Evolutionary conservation across 2,113 vertebrate genomes (phyloP), one percentile per base, ranked within the genome.

Genomic region (Formicarius rufipectus): DNA sequence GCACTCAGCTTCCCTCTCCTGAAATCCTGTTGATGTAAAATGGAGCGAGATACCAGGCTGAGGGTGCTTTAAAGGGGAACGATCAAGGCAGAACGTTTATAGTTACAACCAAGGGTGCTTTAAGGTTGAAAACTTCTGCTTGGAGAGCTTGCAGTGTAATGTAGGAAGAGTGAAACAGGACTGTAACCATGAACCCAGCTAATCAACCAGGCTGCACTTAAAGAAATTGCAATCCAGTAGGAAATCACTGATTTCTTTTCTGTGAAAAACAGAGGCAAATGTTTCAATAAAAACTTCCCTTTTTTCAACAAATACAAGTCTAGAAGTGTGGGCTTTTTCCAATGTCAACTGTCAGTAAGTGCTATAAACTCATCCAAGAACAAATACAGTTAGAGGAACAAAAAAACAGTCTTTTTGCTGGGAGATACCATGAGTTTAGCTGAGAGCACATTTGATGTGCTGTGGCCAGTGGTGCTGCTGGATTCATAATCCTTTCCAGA

Each of bases 401-500:
- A 80, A 93, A 42, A 45, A 0, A 0, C 24, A 80, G 19, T 55
- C 10, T 76, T 87, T 94, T 77, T 88, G 63, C 55, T 88, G 42
- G 39, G 86, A 84, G 75, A 77, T 75, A 81, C 31, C 28, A 3
- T 44, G 49, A 58, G 42, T 90, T 83, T 55, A 68, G 44, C 83
- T 86, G 44, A 80, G 55, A 93, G 53, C n/a, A 42, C 49, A 72
- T 93, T 78, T 56, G 52, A 63, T 92, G n/a, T n/a, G n/a, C n/a
- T n/a, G n/a, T n/a, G 64, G 52, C 52, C 73, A 35, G 56, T 56
- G 56, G 76, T 95, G 74, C 83, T 93, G 86, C 77, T 94, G 52
- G 56, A 68, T 78, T 92, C 76, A 56, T 93, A 96, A 93, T 94
- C 90, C 83, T 92, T 90, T 89, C 79, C 90, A 89, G 92, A 92